Conservation (phyloP, 2,797 vertebrate genomes). For the Anguilla obscura region DNA sequence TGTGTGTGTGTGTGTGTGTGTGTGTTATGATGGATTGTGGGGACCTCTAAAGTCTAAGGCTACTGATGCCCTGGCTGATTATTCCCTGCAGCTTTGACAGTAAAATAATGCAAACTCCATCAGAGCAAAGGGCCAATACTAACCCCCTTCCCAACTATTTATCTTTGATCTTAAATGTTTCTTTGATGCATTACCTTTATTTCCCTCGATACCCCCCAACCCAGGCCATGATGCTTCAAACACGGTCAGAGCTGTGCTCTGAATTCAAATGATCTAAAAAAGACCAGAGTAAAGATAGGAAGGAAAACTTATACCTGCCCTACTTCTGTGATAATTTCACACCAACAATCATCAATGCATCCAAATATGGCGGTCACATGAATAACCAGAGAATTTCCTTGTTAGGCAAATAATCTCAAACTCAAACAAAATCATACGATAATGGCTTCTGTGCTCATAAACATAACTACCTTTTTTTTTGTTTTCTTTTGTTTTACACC, state of each 20-base stretch:
- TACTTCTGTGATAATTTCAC: not conserved
- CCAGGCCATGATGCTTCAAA: not conserved
- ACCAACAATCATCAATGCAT: not conserved
- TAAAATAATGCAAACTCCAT: not conserved
- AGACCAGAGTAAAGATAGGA: not conserved
- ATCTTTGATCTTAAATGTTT: not conserved
- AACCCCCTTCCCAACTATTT: not conserved
- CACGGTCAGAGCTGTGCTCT: not conserved
- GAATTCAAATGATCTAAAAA: not conserved
- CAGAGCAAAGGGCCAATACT: not conserved
- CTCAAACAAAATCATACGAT: too few species aligned
- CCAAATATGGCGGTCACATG: not conserved
- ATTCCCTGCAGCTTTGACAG: not conserved
- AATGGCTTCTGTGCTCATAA: too few species aligned
- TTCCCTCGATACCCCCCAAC: not conserved
- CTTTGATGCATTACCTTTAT: not conserved
- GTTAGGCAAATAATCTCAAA: too few species aligned
- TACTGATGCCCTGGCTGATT: not conserved
- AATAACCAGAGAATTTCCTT: too few species aligned
- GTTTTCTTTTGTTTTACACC: too few species aligned
- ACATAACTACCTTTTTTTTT: too few species aligned
- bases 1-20: too few species aligned
- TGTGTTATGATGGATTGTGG: not conserved
- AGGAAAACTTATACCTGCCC: not conserved
- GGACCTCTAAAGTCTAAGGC: not conserved